phyloP scores from a whole-genome alignment of 2,888 invertebrate genomes.

The Drosophila limbata region DNA sequence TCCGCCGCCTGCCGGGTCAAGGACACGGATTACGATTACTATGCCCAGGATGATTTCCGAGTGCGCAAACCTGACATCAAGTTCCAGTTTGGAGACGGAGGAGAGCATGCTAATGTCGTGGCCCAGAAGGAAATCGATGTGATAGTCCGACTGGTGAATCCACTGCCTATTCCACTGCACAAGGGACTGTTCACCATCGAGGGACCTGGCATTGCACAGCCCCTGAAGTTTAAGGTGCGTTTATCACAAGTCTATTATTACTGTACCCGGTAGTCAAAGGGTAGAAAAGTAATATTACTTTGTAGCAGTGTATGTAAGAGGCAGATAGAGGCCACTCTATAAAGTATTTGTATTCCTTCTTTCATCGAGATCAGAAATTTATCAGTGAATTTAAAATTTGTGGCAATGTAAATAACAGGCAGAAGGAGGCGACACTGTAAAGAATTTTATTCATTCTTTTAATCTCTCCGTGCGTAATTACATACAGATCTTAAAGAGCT shows the following conservation, averaged over 20 bases:
- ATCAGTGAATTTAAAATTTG: too few species aligned
- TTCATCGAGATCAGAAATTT: too few species aligned
- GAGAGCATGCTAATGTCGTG: constrained; percentile 79
- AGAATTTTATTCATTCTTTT: background rate
- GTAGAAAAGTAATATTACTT: background rate
- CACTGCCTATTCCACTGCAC: constrained; percentile 91
- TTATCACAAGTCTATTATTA: background rate
- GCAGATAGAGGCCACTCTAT: background rate
- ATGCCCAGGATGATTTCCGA: constrained; percentile 95
- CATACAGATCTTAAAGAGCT: too few species aligned
- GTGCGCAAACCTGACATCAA: constrained; percentile 95
- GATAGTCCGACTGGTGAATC: constrained; percentile 91
- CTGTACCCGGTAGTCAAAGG: background rate
- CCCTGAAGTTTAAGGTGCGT: constrained; percentile 89
- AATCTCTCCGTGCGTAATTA: too few species aligned
- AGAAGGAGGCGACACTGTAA: background rate
- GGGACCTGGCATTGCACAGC: constrained; percentile 92
- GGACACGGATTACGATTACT: constrained; percentile 94
- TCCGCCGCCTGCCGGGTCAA: constrained; percentile 92
- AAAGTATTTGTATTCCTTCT: too few species aligned
- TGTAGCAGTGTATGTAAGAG: background rate
- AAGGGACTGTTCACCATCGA: constrained; percentile 93
- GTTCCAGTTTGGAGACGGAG: constrained; percentile 87
- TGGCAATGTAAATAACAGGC: too few species aligned
- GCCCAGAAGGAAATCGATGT: constrained; percentile 87